Evolutionary conservation across 2,888 invertebrate species (phyloP).

Genomic region (Drosophila koepferae): DNA sequence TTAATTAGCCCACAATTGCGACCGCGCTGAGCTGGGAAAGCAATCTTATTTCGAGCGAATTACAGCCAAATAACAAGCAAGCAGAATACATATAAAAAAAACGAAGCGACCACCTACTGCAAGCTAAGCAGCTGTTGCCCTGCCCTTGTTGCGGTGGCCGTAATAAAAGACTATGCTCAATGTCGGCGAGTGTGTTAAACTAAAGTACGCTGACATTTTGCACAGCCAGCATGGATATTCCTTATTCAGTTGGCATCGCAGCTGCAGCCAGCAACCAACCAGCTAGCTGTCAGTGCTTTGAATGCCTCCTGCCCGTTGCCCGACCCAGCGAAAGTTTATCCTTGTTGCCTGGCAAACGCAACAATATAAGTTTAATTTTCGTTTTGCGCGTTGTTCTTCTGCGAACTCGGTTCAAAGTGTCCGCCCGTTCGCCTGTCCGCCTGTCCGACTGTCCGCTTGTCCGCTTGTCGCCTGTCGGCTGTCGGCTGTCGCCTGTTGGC

Average conservation of each 20-base stretch:
- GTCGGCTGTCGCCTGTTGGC: slow-evolving; percentile 17
- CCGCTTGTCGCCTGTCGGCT: slow-evolving; percentile 19
- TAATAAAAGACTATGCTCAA: slow-evolving; percentile 77
- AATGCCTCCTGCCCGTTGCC: slow-evolving; percentile 56
- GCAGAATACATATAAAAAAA: neutral
- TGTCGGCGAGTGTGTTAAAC: slow-evolving; percentile 77
- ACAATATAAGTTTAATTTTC: slow-evolving; percentile 80
- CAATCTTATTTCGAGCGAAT: slow-evolving; percentile 72
- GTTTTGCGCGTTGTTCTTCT: slow-evolving; percentile 48
- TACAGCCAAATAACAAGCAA: slow-evolving; percentile 51
- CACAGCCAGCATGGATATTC: slow-evolving; percentile 37
- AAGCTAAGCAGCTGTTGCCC: slow-evolving; percentile 73
- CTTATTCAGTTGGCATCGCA: slow-evolving; percentile 31
- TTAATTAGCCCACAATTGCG: slow-evolving; percentile 75
- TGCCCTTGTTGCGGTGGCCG: slow-evolving; percentile 47
- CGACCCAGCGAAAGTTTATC: slow-evolving; percentile 64
- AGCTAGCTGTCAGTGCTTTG: slow-evolving; percentile 69
- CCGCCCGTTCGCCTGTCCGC: slow-evolving; percentile 25
- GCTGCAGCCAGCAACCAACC: slow-evolving; percentile 52
- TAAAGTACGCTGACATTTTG: slow-evolving; percentile 73
- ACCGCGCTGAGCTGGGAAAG: slow-evolving; percentile 57
- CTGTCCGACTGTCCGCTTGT: slow-evolving; percentile 14
- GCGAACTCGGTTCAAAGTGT: slow-evolving; percentile 59
- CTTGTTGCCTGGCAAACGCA: slow-evolving; percentile 63
- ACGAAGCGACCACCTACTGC: slow-evolving; percentile 41